Percentiles rank a stretch among this genome's conserved stretches.
Evolutionary conservation across 2,797 vertebrate species (phyloP).

Genomic region (Tamandua tetradactyla): DNA sequence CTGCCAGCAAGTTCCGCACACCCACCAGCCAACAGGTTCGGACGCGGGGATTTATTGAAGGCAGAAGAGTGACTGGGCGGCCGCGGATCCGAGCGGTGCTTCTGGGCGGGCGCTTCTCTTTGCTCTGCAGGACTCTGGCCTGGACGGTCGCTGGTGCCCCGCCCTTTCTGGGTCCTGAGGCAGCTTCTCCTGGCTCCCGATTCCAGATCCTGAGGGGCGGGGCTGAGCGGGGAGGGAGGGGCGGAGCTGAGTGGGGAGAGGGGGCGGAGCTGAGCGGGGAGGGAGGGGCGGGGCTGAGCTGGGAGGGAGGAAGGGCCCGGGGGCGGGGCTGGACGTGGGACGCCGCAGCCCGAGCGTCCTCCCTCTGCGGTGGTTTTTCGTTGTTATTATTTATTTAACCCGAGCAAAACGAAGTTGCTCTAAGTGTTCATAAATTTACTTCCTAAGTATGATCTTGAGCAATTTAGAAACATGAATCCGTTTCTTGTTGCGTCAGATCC

Average conservation of each 20-base stretch:
- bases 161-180: no score
- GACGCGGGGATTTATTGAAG: not conserved
- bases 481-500: conserved; percentile 34
- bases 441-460: not conserved
- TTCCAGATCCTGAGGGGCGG: not conserved
- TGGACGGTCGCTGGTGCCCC: not conserved
- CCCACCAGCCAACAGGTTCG: conserved; percentile 7
- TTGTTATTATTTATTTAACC: not conserved
- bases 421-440: not conserved
- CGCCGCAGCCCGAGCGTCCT: not conserved
- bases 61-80: not conserved
- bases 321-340: not conserved
- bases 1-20: conserved; percentile 22
- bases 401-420: not conserved
- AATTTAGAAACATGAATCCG: not conserved
- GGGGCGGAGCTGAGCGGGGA: no score
- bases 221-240: no score
- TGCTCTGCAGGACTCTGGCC: not conserved
- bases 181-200: no score
- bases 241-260: no score
- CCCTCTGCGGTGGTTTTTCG: not conserved
- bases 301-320: not conserved
- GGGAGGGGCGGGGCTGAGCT: no score
- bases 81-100: not conserved
- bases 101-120: not conserved